A percentile compares a stretch with the other conserved stretches of the same genome.
Conservation (phyloP, 2,888 invertebrate genomes). For the Xanthorhoe designata region DNA sequence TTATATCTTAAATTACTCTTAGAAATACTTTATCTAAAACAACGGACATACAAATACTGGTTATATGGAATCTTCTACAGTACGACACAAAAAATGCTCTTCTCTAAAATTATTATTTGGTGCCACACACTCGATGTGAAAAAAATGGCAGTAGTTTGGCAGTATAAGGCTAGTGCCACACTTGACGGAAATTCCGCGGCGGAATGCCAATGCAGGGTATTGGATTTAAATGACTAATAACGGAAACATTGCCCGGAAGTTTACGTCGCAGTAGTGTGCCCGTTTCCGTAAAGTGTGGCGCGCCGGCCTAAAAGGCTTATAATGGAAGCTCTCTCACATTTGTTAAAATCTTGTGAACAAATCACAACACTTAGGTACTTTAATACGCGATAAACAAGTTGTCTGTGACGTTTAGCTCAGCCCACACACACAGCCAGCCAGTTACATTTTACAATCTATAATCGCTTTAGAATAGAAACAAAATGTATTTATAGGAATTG, state of each 20-base stretch:
- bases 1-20: constrained; percentile 50
- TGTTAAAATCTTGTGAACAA: background rate
- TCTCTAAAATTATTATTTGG: constrained; percentile 4
- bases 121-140: background rate
- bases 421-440: too few relatives aligned
- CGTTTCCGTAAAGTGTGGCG: too few relatives aligned
- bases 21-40: constrained; percentile 57
- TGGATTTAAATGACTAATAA: too few relatives aligned
- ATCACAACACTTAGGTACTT: background rate
- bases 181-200: too few relatives aligned
- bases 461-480: too few relatives aligned
- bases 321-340: background rate
- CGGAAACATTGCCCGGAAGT: too few relatives aligned
- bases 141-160: constrained; percentile 29
- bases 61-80: constrained; percentile 56
- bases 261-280: too few relatives aligned
- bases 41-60: constrained; percentile 67
- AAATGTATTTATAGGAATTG: too few relatives aligned
- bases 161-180: constrained; percentile 6
- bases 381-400: background rate
- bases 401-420: too few relatives aligned
- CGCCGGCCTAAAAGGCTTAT: background rate
- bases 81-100: constrained; percentile 23
- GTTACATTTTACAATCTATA: too few relatives aligned
- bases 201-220: too few relatives aligned